Evolutionary conservation across 1,140 invertebrate genomes (phyloP), one percentile per base, ranked within the genome.

Genomic region (Scaptodrosophila lebanonensis): DNA sequence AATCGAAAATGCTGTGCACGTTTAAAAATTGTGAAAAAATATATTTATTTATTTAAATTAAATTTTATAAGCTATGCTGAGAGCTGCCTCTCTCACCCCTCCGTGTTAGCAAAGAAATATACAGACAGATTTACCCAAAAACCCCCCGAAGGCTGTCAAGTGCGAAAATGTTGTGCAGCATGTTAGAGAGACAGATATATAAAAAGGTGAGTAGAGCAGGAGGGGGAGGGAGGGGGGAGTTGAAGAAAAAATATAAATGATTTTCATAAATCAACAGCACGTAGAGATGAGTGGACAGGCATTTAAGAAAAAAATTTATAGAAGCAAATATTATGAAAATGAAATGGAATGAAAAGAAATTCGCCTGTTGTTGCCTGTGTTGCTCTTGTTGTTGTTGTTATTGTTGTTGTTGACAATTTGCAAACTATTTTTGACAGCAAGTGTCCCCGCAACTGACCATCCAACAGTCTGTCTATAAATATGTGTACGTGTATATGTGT

Each of bases 251-350:
- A 25, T 4, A 25, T 4, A 25, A 25, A 25, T 3, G 3, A 62
- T 62, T 62, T 62, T 57, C 49, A 62, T 58, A 58, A 51, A 58
- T 63, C 60, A 58, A 63, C 32, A 57, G 32, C 17, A 42, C 44
- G 29, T 4, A 3, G 3, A 25, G 29, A 12, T 29, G 22, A 44
- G 30, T 52, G 48, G 48, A 52, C 56, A 45, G 29, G 38, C 47
- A 42, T 33, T 8, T 38, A 43, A 56, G 35, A 43, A 35, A 58
- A 44, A 66, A 58, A 18, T 63, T 39, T 44, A 58, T 44, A 58
- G 39, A 63, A 45, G 59, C 52, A 63, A 63, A 63, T 63, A 63
- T 58, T 50, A 63, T 45, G 59, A 63, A 63, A 63, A 63, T 50
- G 39, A 63, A 58, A 63, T 57, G 59, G 8, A 25, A 25, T 25